These are phyloP conservation scores for Uromys caudimaculatus DNA, from an alignment of 2,797 vertebrate species.

Conservation along the genomic window DNA sequence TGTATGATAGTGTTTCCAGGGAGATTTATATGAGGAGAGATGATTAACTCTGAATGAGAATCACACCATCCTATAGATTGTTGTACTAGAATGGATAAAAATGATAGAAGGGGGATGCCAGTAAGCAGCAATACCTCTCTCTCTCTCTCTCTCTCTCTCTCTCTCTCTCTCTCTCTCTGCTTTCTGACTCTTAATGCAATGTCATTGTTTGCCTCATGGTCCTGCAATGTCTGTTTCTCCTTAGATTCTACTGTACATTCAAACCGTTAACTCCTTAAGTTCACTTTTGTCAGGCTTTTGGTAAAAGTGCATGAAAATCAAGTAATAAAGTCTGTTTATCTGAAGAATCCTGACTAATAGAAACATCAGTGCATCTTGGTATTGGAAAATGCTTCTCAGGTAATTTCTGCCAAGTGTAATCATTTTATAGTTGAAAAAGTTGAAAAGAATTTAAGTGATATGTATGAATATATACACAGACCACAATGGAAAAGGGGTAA, in stretches of 20 bases:
- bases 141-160: background rate
- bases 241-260: background rate
- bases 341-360: background rate
- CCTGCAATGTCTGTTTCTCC: background rate
- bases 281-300: background rate
- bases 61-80: too few species aligned
- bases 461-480: background rate
- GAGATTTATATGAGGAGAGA: background rate
- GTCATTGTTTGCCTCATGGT: background rate
- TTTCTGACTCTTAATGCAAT: background rate
- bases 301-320: background rate
- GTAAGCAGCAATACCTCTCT: accelerated
- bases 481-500: background rate
- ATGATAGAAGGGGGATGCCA: background rate
- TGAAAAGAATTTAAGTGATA: slow-evolving; percentile 24
- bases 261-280: background rate
- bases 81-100: background rate
- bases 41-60: too few species aligned
- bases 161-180: background rate
- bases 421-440: slow-evolving; percentile 10
- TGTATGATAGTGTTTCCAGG: background rate
- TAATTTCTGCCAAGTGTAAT: slow-evolving; percentile 7
- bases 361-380: background rate
- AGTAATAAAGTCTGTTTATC: background rate
- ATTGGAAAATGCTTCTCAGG: slow-evolving; percentile 36